These are phyloP conservation scores for Brachymystax lenok DNA, from an alignment of 2,797 vertebrate species.

Conservation along the genomic window DNA sequence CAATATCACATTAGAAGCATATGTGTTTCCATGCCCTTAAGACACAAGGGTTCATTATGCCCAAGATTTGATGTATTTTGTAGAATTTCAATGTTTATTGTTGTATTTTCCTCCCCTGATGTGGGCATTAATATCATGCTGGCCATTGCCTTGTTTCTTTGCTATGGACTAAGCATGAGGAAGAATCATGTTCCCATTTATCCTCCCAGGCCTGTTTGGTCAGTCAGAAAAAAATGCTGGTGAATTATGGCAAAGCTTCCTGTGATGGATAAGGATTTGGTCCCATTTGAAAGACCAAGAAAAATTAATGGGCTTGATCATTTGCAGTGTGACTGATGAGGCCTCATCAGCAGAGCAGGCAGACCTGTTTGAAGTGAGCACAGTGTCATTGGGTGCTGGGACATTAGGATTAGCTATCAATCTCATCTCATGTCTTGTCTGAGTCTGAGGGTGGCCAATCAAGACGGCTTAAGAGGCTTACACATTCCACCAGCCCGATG, in stretches of 20 bases:
- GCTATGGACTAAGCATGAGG: slow-evolving; percentile 40
- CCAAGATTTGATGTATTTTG: slow-evolving; percentile 65
- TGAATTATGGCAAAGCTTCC: slow-evolving; percentile 39
- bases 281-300: slow-evolving; percentile 43
- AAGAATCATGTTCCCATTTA: slow-evolving; percentile 41
- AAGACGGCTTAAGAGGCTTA: slow-evolving; percentile 54
- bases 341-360: slow-evolving; percentile 28
- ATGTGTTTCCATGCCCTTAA: slow-evolving; percentile 59
- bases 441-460: slow-evolving; percentile 50
- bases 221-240: slow-evolving; percentile 33
- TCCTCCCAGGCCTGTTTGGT: slow-evolving; percentile 47
- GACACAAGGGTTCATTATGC: slow-evolving; percentile 68
- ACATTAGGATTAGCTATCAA: slow-evolving; percentile 42
- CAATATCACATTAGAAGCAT: slow-evolving; percentile 63
- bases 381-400: slow-evolving; percentile 38
- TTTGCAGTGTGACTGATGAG: slow-evolving; percentile 24
- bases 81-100: slow-evolving; percentile 61
- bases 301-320: slow-evolving; percentile 22
- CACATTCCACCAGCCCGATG: neutral
- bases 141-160: slow-evolving; percentile 45
- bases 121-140: slow-evolving; percentile 59
- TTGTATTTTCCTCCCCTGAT: slow-evolving; percentile 46
- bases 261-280: slow-evolving; percentile 37
- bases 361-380: slow-evolving; percentile 35
- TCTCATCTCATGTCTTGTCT: slow-evolving; percentile 47